Percentiles rank a stretch among this genome's conserved stretches.
These are phyloP conservation scores for Athripsodes cinereus DNA, from an alignment of 2,888 invertebrate genomes.

Conservation along the genomic window DNA sequence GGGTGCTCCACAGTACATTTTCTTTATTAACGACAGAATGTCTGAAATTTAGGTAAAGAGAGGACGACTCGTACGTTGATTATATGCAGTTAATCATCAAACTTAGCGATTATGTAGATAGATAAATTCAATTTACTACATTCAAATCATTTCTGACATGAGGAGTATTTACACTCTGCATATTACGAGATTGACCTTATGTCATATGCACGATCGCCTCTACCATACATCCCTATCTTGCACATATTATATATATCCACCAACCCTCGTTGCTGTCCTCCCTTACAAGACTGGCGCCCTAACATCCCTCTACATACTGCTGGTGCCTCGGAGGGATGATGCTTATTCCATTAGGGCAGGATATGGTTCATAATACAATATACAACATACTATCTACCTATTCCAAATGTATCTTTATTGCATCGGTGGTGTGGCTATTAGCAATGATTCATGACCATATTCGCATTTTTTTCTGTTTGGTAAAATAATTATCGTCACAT, in stretches of 20 bases:
- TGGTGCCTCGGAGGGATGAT: neutral
- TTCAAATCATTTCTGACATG: neutral
- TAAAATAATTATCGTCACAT: too few species aligned
- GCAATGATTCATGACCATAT: neutral
- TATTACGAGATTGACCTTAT: constrained; percentile 9
- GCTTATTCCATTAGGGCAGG: constrained; percentile 27
- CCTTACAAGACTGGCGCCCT: neutral
- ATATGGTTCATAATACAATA: constrained; percentile 9
- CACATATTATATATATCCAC: too few species aligned
- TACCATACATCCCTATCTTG: constrained; percentile 1
- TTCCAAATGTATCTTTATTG: constrained; percentile 20
- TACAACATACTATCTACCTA: too few species aligned
- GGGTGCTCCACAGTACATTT: too few species aligned
- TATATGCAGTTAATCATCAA: too few species aligned
- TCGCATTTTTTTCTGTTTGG: too few species aligned
- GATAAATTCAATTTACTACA: too few species aligned
- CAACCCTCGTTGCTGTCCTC: neutral
- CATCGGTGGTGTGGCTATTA: neutral
- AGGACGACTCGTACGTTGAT: too few species aligned
- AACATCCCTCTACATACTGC: neutral
- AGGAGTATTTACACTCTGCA: neutral
- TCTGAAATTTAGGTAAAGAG: too few species aligned
- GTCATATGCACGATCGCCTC: constrained; percentile 10
- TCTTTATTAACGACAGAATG: too few species aligned
- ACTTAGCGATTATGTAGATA: too few species aligned